phyloP scores from a whole-genome alignment of 2,113 vertebrate genomes.

The Amblyornis subalaris region DNA sequence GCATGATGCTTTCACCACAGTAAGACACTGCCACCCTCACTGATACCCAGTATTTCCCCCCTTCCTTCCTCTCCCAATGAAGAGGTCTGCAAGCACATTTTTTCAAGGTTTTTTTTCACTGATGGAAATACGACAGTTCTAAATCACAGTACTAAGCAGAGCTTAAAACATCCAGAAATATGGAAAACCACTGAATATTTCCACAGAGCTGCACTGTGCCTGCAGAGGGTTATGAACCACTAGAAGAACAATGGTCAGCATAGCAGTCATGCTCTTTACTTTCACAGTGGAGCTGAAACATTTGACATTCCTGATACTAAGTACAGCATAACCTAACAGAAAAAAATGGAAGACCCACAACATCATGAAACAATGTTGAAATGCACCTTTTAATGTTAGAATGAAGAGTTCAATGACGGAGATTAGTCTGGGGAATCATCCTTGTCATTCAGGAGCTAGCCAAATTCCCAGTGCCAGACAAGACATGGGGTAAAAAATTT shows the following conservation, averaged over 20 bases:
- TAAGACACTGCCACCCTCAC: background rate
- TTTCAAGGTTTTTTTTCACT: background rate
- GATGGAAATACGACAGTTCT: background rate
- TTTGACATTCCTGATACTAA: background rate
- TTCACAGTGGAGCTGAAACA: background rate
- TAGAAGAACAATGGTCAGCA: background rate
- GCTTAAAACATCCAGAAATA: background rate
- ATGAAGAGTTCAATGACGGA: background rate
- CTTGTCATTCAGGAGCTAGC: background rate
- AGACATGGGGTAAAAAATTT: background rate
- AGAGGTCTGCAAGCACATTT: background rate
- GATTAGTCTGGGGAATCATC: background rate
- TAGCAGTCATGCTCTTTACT: background rate
- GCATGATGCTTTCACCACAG: background rate
- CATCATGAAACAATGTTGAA: background rate
- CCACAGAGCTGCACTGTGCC: background rate
- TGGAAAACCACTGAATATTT: background rate
- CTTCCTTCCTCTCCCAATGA: background rate
- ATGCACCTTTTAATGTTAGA: background rate
- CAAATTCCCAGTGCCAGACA: background rate
- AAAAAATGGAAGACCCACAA: background rate
- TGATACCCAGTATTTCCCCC: background rate
- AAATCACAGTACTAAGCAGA: background rate
- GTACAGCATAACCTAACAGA: background rate
- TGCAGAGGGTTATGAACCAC: background rate